Conservation (phyloP, 2,888 invertebrate species). For the Cinara cedri region DNA sequence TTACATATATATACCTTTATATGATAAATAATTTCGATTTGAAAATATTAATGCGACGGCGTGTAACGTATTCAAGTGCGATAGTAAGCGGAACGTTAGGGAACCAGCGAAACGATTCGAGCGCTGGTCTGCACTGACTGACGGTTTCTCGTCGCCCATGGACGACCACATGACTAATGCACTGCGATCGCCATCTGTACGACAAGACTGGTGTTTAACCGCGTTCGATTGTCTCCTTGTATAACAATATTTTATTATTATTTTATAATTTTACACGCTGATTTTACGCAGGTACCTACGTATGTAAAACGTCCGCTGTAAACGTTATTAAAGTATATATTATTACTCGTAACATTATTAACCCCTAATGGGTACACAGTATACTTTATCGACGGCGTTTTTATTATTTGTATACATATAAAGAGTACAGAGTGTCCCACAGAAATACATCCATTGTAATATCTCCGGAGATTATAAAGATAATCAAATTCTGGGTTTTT, state of each 20-base stretch:
- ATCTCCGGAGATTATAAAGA: too few species aligned
- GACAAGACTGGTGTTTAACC: slow-evolving; percentile 13
- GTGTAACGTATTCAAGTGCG: slow-evolving; percentile 19
- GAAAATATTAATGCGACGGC: slow-evolving; percentile 34
- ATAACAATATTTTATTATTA: background rate
- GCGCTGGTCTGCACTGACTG: slow-evolving; percentile 55
- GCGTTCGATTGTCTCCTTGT: background rate
- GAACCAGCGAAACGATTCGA: slow-evolving; percentile 44
- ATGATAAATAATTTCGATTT: slow-evolving; percentile 29
- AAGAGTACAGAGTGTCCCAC: too few species aligned
- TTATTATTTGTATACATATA: too few species aligned
- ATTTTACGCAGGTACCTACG: background rate
- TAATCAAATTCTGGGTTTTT: too few species aligned
- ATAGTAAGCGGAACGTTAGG: slow-evolving; percentile 18
- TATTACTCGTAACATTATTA: background rate
- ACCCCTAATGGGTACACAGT: too few species aligned
- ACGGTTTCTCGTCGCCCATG: slow-evolving; percentile 44
- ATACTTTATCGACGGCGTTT: too few species aligned
- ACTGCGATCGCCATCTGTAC: slow-evolving; percentile 48
- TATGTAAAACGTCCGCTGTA: background rate
- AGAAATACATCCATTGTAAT: too few species aligned
- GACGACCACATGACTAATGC: slow-evolving; percentile 46
- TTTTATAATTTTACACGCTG: slow-evolving; percentile 11
- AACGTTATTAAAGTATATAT: background rate
- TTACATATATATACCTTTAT: slow-evolving; percentile 21